Evolutionary conservation across 2,888 invertebrate species (phyloP), one percentile per base, ranked within the genome.

Genomic region (Cephus pygmeus): DNA sequence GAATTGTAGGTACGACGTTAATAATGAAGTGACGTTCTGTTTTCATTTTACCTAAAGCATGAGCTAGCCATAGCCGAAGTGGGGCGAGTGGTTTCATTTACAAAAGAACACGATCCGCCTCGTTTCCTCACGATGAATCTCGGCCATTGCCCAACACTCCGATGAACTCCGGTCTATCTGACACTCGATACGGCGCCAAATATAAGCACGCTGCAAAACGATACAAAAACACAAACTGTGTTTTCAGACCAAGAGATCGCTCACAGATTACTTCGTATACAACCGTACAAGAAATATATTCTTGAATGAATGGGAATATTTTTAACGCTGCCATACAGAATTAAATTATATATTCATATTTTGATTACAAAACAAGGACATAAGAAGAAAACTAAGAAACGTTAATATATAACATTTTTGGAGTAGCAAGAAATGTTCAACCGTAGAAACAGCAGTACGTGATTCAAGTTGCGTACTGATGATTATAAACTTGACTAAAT

Each of bases 21-120:
- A 56, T 6, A 56, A 56, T 56, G 23, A 56, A 1, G 23, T 23
- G 23, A 56, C 23, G 56, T 23, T 56, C 56, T 56, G 56, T 56
- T 23, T 56, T 56, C 56, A 23, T 71, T 79, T 88, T 84, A 91
- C 91, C 91, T 91, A 84, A 91, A 91, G 86, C 85, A 88, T 85
- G 91, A 91, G 85, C 88, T 89, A 87, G 91, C 91, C 91, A 91
- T 91, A 85, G 87, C 90, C 81, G 80, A 79, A 69, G 81, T 81
- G 79, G 81, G 81, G 80, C 80, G 79, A 80, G 75, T 78, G 81
- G 81, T 83, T 82, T 80, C 83, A 85, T 84, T 83, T 82, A 82
- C 81, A 79, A 78, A 75, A 73, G 76, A 73, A 76, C 81, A 76
- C 31, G 12, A 33, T 30, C 34, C 31, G 56, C 56, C 56, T 56